phyloP scores from a whole-genome alignment of 2,797 vertebrate species.

The Pelochelys cantorii region DNA sequence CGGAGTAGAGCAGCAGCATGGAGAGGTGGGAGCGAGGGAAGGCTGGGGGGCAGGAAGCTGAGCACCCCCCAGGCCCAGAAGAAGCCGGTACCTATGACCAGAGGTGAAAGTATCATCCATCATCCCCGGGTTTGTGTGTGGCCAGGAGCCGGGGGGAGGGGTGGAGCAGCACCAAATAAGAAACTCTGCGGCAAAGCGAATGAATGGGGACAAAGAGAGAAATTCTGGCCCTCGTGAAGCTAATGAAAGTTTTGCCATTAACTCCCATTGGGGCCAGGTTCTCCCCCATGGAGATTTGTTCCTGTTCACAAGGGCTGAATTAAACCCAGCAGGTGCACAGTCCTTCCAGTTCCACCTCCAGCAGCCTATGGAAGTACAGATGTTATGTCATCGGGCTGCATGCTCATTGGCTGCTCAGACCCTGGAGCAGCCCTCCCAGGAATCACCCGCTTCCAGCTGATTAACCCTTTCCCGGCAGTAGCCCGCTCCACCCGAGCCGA shows the following conservation, averaged over 20 bases:
- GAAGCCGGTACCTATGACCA: neutral
- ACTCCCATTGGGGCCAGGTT: neutral
- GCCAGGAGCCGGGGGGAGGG: neutral
- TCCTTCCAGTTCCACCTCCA: neutral
- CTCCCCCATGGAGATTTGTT: slow-evolving; percentile 26
- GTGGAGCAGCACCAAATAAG: neutral
- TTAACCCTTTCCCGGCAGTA: neutral
- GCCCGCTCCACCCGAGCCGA: neutral
- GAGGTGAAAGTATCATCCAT: neutral
- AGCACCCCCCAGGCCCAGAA: too few species aligned
- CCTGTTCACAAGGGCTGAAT: slow-evolving; percentile 11
- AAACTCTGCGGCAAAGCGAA: neutral
- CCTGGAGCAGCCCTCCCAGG: neutral
- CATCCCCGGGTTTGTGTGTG: neutral
- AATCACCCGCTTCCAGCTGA: neutral
- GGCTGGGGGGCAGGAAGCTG: too few species aligned
- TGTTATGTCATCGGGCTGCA: neutral
- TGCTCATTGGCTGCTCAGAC: neutral
- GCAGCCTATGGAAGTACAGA: neutral
- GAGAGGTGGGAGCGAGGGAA: too few species aligned
- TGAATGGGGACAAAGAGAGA: slow-evolving; percentile 33
- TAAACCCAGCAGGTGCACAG: slow-evolving; percentile 1
- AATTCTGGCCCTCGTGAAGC: neutral
- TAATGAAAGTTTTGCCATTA: slow-evolving; percentile 32
- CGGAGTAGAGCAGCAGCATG: too few species aligned